Conservation (phyloP, 2,797 vertebrate species). For the Phataginus tricuspis region DNA sequence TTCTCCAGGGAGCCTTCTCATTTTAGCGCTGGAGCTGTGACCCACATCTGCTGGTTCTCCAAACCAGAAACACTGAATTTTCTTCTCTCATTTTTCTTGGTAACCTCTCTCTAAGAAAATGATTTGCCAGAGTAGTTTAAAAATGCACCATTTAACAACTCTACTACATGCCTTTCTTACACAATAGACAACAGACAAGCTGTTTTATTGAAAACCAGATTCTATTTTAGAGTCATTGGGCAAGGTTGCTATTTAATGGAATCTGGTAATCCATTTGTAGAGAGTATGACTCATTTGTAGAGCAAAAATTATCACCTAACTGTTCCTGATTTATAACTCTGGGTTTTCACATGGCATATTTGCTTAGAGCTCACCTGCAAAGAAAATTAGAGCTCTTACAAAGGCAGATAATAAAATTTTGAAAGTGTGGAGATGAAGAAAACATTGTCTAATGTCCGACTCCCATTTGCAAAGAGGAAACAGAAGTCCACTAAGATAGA, state of each 20-base stretch:
- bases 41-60: not conserved
- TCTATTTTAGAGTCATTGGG: not conserved
- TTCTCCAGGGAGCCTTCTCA: not conserved
- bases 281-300: not conserved
- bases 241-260: not conserved
- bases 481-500: not conserved
- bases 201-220: not conserved
- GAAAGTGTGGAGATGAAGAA: not conserved
- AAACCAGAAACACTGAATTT: not conserved
- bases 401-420: not conserved
- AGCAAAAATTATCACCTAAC: slow-evolving; percentile 12
- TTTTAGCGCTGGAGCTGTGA: not conserved
- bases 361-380: not conserved
- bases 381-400: not conserved
- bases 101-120: slow-evolving; percentile 3
- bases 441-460: not conserved
- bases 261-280: not conserved
- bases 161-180: not conserved
- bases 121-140: not conserved
- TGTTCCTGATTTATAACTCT: not conserved
- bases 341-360: not conserved
- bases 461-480: not conserved
- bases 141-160: not conserved
- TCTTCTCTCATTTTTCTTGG: not conserved
- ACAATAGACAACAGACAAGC: not conserved